Evolutionary conservation across 1,140 invertebrate genomes (phyloP).

Genomic region (Pseudomyrmex flavicornis): DNA sequence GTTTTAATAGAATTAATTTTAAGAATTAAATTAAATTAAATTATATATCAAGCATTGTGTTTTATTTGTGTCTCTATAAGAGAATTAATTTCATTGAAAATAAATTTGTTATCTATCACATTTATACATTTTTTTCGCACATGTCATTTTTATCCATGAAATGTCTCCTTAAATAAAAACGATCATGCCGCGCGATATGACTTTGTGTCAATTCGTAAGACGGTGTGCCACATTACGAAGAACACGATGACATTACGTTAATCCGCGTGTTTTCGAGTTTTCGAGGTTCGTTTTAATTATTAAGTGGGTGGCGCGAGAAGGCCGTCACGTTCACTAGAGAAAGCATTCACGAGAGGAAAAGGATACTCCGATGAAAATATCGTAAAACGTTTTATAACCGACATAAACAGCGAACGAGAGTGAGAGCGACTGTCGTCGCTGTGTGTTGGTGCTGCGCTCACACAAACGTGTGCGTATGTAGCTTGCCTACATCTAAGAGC

Average conservation of each 20-base stretch:
- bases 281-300: slow-evolving; percentile 43
- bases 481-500: slow-evolving; percentile 16
- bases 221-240: background rate
- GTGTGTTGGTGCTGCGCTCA: slow-evolving; percentile 42
- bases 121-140: background rate
- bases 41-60: background rate
- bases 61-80: background rate
- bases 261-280: slow-evolving; percentile 20
- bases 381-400: slow-evolving; percentile 75
- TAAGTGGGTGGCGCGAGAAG: slow-evolving; percentile 33
- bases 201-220: background rate
- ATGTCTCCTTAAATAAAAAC: background rate
- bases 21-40: no score
- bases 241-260: slow-evolving; percentile 40
- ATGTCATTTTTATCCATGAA: background rate
- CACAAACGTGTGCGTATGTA: background rate
- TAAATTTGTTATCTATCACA: background rate
- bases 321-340: slow-evolving; percentile 55
- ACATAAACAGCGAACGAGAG: slow-evolving; percentile 72
- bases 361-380: slow-evolving; percentile 68
- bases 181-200: background rate
- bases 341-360: slow-evolving; percentile 68
- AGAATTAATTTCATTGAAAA: slow-evolving; percentile 1
- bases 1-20: background rate
- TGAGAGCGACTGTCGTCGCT: slow-evolving; percentile 58